Percentiles rank a stretch among this genome's conserved stretches.
phyloP scores from a whole-genome alignment of 1,140 invertebrate species.

The Luehdorfia chinensis region DNA sequence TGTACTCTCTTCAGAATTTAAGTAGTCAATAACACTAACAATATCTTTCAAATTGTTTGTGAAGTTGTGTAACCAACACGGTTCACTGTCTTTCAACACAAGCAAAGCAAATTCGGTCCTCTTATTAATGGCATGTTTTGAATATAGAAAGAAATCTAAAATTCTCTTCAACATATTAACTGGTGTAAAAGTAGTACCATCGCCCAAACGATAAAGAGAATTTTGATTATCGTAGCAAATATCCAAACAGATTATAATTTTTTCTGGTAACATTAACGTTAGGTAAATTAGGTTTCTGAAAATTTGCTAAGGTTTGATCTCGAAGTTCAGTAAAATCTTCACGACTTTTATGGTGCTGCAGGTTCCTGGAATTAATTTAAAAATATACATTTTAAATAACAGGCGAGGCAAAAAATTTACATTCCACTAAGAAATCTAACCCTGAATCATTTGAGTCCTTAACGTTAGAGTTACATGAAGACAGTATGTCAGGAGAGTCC shows the following conservation, averaged over 20 bases:
- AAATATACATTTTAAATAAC: conserved; percentile 2
- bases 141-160: conserved; percentile 81
- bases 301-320: conserved; percentile 54
- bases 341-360: conserved; percentile 3
- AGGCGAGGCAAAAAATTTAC: no score
- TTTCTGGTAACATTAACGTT: conserved; percentile 80
- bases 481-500: conserved; percentile 40
- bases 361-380: conserved; percentile 13
- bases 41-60: conserved; percentile 81
- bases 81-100: conserved; percentile 76
- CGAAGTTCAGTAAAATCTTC: conserved; percentile 44
- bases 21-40: conserved; percentile 76
- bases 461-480: conserved; percentile 23
- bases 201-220: conserved; percentile 75
- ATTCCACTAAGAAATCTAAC: conserved; percentile 20
- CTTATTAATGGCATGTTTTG: conserved; percentile 80
- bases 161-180: conserved; percentile 81
- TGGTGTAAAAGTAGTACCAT: conserved; percentile 78
- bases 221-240: conserved; percentile 79
- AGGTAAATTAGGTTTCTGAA: conserved; percentile 68
- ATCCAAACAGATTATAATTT: conserved; percentile 82
- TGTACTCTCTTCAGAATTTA: conserved; percentile 71
- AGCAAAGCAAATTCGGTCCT: conserved; percentile 84
- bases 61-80: conserved; percentile 80
- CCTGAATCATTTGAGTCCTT: conserved; percentile 21